phyloP scores from a whole-genome alignment of 2,888 invertebrate species.

The Melanotus villosus region DNA sequence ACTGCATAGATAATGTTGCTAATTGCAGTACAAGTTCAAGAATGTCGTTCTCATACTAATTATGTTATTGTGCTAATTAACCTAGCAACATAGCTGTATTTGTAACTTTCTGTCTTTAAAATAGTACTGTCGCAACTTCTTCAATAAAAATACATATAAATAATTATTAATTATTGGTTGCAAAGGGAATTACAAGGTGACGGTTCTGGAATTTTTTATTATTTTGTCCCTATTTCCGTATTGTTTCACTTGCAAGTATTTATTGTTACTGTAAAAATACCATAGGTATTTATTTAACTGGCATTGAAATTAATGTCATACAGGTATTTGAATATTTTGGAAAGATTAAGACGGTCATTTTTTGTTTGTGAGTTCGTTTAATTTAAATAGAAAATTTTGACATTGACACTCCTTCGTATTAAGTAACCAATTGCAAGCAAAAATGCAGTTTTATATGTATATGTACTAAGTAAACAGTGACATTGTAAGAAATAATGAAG shows the following conservation, averaged over 20 bases:
- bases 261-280: neutral
- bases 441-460: no score
- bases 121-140: neutral
- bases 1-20: neutral
- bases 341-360: no score
- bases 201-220: neutral
- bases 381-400: no score
- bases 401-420: no score
- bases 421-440: no score
- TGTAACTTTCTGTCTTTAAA: neutral
- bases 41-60: slow-evolving; percentile 6
- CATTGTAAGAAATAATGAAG: no score
- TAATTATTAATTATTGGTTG: neutral
- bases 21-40: neutral
- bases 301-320: neutral
- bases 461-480: no score
- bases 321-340: neutral
- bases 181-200: slow-evolving; percentile 5
- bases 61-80: slow-evolving; percentile 8
- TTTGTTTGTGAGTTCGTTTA: no score
- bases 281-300: neutral
- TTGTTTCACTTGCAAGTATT: no score
- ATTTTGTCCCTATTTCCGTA: neutral
- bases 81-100: neutral
- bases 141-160: neutral